Base-by-base conservation (phyloP, 2,113 vertebrate species). In the Cromileptes altivelis region DNA sequence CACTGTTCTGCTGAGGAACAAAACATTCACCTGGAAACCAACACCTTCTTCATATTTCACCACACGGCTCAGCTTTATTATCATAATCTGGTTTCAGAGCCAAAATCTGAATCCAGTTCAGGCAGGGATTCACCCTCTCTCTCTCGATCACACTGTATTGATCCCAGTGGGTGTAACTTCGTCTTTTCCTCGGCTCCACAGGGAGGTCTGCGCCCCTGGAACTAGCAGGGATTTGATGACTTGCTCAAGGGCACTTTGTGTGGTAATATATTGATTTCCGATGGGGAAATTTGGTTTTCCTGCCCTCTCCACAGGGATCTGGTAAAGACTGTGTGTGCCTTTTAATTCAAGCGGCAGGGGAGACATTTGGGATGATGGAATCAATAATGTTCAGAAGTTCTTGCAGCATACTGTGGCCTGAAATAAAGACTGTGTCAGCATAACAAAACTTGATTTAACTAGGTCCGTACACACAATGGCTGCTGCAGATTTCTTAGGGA, bases 1-100 rank as follows among this genome's bases (percentile, higher is more conserved):
- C 42, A 30, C 69, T 37, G 63, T 45, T 71, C 33, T 40, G 13
- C 25, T 18, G n/a, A 6, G 25, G 6, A 60, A 61, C 27, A 57
- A 85, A 82, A 71, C 78, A 69, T 78, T 82, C 76, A 85, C 69
- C 74, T 63, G 60, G 45, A 78, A 86, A 57, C 2, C 12, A 53
- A 37, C 42, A 68, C 45, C 10, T 79, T 75, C 58, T 61, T 45
- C 62, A 71, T 5, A 9, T 57, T 64, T 61, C 47, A 65, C 7
- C 27, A 19, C 21, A 25, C 21, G 27, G n/a, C 13, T n/a, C 4
- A 3, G 6, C 15, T 58, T 56, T 42, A 13, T 50, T 13, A 30
- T 30, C 3, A 42, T 0, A 9, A n/a, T 23, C 56, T 55, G 27
- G 6, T 57, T 56, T 62, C 57, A 7, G 25, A 61, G 69, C 4